A percentile compares a stretch with the other conserved stretches of the same genome.
phyloP scores from a whole-genome alignment of 2,888 invertebrate species.

The Dione vanillae region DNA sequence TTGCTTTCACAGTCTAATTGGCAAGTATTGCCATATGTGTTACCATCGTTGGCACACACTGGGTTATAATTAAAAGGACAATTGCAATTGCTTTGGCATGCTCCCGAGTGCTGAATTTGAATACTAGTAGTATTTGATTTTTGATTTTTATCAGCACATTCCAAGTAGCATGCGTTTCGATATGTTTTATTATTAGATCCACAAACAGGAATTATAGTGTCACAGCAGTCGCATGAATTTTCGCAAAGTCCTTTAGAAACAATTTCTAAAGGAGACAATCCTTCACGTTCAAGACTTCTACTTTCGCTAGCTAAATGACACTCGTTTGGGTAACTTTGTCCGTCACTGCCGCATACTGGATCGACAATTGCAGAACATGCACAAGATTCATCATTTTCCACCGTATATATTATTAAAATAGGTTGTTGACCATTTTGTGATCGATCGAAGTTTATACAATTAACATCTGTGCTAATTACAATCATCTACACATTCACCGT shows the following conservation, averaged over 20 bases:
- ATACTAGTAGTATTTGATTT: conserved; percentile 24
- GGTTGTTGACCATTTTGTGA: background rate
- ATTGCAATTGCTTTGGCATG: conserved; percentile 41
- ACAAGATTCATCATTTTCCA: conserved; percentile 38
- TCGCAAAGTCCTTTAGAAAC: conserved; percentile 32
- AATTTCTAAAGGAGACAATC: conserved; percentile 34
- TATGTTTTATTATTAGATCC: conserved; percentile 44
- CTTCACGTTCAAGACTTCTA: conserved; percentile 26
- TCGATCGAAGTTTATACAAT: too few relatives aligned
- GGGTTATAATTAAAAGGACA: conserved; percentile 40
- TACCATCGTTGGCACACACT: conserved; percentile 54
- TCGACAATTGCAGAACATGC: conserved; percentile 36
- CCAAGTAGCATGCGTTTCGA: conserved; percentile 41
- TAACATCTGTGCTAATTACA: conserved; percentile 41
- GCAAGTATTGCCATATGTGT: conserved; percentile 55
- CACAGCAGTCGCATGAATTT: conserved; percentile 40
- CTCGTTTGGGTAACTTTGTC: conserved; percentile 44
- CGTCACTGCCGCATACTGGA: conserved; percentile 47
- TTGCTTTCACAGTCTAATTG: conserved; percentile 53
- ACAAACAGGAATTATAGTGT: conserved; percentile 41
- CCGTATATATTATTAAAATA: conserved; percentile 25
- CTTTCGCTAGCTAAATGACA: conserved; percentile 45
- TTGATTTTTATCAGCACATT: conserved; percentile 40
- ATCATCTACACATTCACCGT: conserved; percentile 41
- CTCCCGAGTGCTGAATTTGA: conserved; percentile 46